Base-by-base conservation (phyloP, 2,797 vertebrate genomes). In the Pipistrellus kuhlii region DNA sequence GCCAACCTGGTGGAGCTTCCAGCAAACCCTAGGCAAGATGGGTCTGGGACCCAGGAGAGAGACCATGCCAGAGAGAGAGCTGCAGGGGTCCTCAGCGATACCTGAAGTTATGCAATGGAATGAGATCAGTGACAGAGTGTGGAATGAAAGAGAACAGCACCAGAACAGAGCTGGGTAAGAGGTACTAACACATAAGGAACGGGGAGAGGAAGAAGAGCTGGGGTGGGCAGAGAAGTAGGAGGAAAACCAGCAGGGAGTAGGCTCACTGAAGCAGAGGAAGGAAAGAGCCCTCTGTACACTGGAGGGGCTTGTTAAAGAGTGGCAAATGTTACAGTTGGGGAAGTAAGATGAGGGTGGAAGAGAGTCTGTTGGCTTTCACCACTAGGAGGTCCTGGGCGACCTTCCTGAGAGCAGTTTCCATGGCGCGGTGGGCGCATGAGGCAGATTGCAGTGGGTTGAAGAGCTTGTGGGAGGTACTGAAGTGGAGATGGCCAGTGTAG, bases 361-460 rank as follows among this genome's bases (percentile, higher is more conserved):
- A 89, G 62, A 95, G 76, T 92, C 85, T 94, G 86, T 91, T 96
- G 92, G 83, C 62, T 94, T 97, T 88, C 92, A 81, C 86, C 76
- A 91, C 80, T 95, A 88, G 91, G 88, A 97, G 91, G 86, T 87
- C 94, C 86, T 96, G 72, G 83, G 77, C 10, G 64, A 93, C 96
- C 94, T 95, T 94, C 72, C 44, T 93, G 59, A 93, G 91, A 96
- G 92, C 81, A 94, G 93, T 85, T 95, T 94, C 88, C 5, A 10
- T 94, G 91, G 71, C 41, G 81, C 44, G 51, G 91, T 97, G 93
- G 87, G 95, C 30, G 25, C 92, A 87, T 8, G 32, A 96, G 88
- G 95, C 95, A 97, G 95, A 97, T 96, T 96, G 95, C 84, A 77
- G 95, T 95, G 88, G 95, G 96, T 72, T 90, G 95, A 90, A 85